Evolutionary conservation across 2,797 vertebrate genomes (phyloP), one percentile per base, ranked within the genome.

Genomic region (Helostoma temminkii): DNA sequence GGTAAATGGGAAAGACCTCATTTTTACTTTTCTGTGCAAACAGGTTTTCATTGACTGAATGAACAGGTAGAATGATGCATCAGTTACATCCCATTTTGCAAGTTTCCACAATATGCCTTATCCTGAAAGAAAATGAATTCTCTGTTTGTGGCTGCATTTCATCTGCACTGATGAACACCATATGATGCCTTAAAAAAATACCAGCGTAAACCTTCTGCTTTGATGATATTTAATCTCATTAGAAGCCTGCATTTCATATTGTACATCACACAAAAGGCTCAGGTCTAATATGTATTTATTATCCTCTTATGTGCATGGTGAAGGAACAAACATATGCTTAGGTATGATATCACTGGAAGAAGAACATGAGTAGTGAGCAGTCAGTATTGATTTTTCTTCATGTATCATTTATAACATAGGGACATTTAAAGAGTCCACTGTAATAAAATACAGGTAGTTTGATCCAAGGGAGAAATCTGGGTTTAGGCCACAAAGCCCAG

Each of bases 1-100:
- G 55, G 57, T 43, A 58, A 86, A 78, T 42, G 85, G 74, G 80
- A 81, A 84, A 84, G 68, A 52, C 39, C 26, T 61, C 28, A 4
- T 74, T 84, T 85, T 53, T 54, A 61, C 5, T 15, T 18, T 52
- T 74, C 34, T 70, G 11, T 21, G 12, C 9, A 39, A 9, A 50
- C 9, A 60, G 22, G 9, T 73, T 76, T 50, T 21, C 43, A 45
- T 45, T n/a, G 32, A 18, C 18, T 42, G 22, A 56, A 54, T 12
- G 21, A 67, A 62, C 18, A 36, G n/a, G 37, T 48, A 19, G 16
- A 70, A 60, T 15, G 18, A 57, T 26, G 32, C 49, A 53, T 9
- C 36, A 3, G 4, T 25, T 12, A 5, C 12, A 41, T 18, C 37
- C 58, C 15, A 21, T 16, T 36, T 63, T 15, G 19, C 22, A 48